phyloP scores from a whole-genome alignment of 2,888 invertebrate genomes.

The Hydrotaea diabolus region DNA sequence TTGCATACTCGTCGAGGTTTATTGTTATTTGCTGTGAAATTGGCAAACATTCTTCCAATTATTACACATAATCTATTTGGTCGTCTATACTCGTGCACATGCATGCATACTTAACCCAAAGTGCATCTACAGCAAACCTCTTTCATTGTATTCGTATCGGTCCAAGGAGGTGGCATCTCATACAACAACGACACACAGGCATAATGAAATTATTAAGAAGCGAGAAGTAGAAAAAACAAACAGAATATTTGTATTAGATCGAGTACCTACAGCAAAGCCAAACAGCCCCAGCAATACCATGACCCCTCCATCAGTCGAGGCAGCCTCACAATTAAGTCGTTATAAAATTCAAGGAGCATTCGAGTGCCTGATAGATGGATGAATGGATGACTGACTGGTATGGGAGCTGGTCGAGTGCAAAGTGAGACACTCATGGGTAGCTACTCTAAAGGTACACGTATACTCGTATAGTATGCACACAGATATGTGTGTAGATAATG shows the following conservation, averaged over 20 bases:
- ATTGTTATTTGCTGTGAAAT: too few relatives aligned
- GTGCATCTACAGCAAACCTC: too few relatives aligned
- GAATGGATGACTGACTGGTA: too few relatives aligned
- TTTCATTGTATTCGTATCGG: too few relatives aligned
- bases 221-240: too few relatives aligned
- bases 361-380: conserved; percentile 10
- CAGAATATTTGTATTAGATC: background rate
- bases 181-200: background rate
- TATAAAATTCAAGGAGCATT: conserved; percentile 26
- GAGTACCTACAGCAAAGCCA: background rate
- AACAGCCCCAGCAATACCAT: background rate
- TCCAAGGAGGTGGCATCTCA: too few relatives aligned
- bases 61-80: too few relatives aligned
- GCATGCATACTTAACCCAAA: too few relatives aligned
- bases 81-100: too few relatives aligned
- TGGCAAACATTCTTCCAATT: too few relatives aligned
- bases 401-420: background rate
- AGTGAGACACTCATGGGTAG: background rate
- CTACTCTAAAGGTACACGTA: background rate
- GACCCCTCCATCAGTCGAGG: background rate
- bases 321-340: conserved; percentile 25
- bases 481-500: conserved; percentile 15
- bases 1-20: too few relatives aligned
- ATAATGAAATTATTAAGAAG: background rate
- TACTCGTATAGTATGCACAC: background rate